Base-by-base conservation (phyloP, 1,140 invertebrate species). In the Vanessa atalanta region DNA sequence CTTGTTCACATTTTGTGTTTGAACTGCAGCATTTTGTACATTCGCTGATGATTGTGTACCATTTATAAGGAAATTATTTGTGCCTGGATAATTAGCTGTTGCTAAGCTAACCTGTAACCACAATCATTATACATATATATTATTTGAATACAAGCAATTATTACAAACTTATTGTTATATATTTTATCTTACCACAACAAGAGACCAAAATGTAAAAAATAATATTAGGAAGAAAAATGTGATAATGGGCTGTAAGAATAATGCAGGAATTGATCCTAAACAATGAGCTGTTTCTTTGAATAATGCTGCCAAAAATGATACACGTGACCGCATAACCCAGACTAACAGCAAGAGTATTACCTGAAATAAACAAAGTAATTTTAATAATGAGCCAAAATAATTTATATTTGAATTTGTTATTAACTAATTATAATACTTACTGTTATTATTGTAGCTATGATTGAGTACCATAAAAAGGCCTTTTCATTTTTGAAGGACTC, bases 201-300 rank as follows among this genome's bases (percentile, higher is more conserved):
- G 94, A 2, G 98, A 93, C 97, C 97, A 99, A 93, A 97, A 97
- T 53, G 95, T 90, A 77, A 98, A 96, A 87, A 98, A 98, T 53
- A 95, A 74, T 37, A 96, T 88, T 0, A 99, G 93, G 63, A 96
- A 94, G 60, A 97, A 75, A 86, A 98, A 98, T 0, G 98, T 98
- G 72, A 98, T 93, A 1, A 99, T 85, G 1, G 98, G 98, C 84
- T 98, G 98, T 23, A 98, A 92, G 82, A 98, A 96, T 31, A 99
- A 89, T n/a, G 95, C 95, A 8, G 98, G 98, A 75, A 99, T 94
- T 82, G 95, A 95, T 64, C 95, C 95, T 51, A 99, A 93, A 85
- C 97, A 98, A 75, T 96, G 95, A 12, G 97, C 96, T 43, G 98
- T 97, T 90, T 99, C 98, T 82, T 96, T 95, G 83, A 99, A 99